Evolutionary conservation across 2,888 invertebrate genomes (phyloP).

Genomic region (Byasa hedistus): DNA sequence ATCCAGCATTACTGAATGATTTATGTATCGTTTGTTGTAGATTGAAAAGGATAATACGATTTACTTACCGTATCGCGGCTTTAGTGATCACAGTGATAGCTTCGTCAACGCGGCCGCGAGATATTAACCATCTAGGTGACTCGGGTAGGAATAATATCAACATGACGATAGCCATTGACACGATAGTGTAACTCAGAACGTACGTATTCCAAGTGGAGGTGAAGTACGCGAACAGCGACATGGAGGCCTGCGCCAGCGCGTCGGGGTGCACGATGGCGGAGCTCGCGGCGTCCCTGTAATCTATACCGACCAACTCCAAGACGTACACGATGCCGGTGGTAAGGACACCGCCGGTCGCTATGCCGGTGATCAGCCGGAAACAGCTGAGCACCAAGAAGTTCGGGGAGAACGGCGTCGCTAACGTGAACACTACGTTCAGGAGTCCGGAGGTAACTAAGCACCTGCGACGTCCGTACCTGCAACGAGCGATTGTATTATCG

Average conservation of each 20-base stretch:
- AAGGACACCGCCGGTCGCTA: constrained; percentile 88
- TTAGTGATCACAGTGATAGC: constrained; percentile 44
- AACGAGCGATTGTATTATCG: constrained; percentile 31
- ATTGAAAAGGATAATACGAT: too few species aligned
- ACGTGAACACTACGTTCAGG: constrained; percentile 82
- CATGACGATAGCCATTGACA: constrained; percentile 41
- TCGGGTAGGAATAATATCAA: constrained; percentile 50
- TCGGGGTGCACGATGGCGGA: constrained; percentile 44
- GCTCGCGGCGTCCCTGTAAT: constrained; percentile 58
- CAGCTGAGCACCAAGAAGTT: constrained; percentile 77
- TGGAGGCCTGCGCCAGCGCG: constrained; percentile 40
- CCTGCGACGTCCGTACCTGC: constrained; percentile 65
- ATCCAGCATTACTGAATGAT: too few species aligned
- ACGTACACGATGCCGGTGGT: constrained; percentile 68
- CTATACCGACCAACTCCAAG: constrained; percentile 80
- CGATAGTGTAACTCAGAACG: constrained; percentile 40
- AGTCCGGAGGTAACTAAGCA: constrained; percentile 83
- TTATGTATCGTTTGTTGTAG: too few species aligned
- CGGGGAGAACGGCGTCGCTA: constrained; percentile 82
- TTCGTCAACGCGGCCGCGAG: constrained; percentile 45
- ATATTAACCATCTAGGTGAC: constrained; percentile 59
- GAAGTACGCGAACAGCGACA: constrained; percentile 49
- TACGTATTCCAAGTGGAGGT: constrained; percentile 49
- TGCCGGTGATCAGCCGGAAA: constrained; percentile 82
- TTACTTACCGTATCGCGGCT: constrained; percentile 53